A percentile compares a stretch with the other conserved stretches of the same genome.
Evolutionary conservation across 2,113 vertebrate genomes (phyloP).

Genomic region (Ondatra zibethicus): DNA sequence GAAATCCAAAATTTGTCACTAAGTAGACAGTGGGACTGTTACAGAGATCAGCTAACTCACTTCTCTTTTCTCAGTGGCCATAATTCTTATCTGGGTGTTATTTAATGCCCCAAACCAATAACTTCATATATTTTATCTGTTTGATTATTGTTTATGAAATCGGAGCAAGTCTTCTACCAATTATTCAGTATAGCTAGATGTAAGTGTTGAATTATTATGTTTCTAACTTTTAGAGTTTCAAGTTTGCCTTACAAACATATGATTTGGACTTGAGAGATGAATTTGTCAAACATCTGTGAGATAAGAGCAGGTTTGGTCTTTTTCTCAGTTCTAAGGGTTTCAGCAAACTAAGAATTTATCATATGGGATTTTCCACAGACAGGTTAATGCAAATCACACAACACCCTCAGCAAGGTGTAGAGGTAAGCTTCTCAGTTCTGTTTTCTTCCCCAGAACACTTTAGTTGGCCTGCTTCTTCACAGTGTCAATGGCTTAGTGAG

Average conservation of each 20-base stretch:
- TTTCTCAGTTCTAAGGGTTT: neutral
- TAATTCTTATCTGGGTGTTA: neutral
- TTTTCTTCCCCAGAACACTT: neutral
- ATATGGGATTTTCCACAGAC: slow-evolving; percentile 54
- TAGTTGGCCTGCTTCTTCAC: neutral
- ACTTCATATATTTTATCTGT: neutral
- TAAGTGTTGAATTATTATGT: neutral
- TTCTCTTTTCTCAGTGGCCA: neutral
- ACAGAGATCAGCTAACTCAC: neutral
- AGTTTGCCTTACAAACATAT: neutral
- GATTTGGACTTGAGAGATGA: neutral
- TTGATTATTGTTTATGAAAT: neutral
- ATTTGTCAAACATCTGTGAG: neutral
- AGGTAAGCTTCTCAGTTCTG: neutral
- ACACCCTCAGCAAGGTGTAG: neutral
- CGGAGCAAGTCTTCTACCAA: neutral
- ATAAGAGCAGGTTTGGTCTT: neutral
- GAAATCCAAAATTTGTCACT: neutral
- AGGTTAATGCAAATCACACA: slow-evolving; percentile 60
- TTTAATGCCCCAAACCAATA: neutral
- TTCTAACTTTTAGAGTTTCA: slow-evolving; percentile 19
- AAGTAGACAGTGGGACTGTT: neutral
- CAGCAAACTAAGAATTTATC: neutral
- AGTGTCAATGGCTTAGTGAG: neutral
- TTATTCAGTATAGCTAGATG: neutral